Evolutionary conservation across 2,888 invertebrate species (phyloP).

Genomic region (Cotesia congregata): DNA sequence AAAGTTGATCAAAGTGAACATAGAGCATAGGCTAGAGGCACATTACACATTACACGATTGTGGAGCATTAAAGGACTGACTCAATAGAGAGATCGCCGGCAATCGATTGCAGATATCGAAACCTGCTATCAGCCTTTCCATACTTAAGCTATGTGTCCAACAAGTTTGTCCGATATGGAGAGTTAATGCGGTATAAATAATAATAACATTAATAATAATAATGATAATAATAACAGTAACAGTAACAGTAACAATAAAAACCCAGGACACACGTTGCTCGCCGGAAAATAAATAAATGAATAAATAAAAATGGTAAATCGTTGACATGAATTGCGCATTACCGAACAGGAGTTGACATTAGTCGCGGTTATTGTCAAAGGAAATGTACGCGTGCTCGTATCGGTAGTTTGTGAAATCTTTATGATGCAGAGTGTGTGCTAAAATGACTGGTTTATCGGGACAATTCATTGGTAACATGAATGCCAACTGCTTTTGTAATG

Average conservation of each 20-base stretch:
- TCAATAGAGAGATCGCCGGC: constrained; percentile 1
- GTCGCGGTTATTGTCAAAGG: constrained; percentile 34
- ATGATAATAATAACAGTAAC: background rate
- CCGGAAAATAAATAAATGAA: background rate
- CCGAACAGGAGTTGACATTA: constrained; percentile 29
- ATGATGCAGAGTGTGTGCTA: constrained; percentile 25
- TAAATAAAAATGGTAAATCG: constrained; percentile 2
- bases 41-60: background rate
- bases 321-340: constrained; percentile 32
- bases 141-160: background rate
- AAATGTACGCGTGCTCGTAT: constrained; percentile 19
- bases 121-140: background rate
- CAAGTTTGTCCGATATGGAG: constrained; percentile 1
- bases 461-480: constrained; percentile 1
- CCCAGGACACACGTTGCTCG: no score
- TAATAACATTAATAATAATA: background rate
- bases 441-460: constrained; percentile 5
- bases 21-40: background rate
- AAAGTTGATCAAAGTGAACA: background rate
- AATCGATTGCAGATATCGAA: background rate
- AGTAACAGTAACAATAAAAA: background rate
- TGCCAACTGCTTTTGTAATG: constrained; percentile 1
- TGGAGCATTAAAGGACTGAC: background rate
- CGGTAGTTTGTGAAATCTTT: constrained; percentile 25
- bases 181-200: background rate